A percentile compares a stretch with the other conserved stretches of the same genome.
Conservation (phyloP, 1,140 invertebrate genomes). For the Goniozus legneri region DNA sequence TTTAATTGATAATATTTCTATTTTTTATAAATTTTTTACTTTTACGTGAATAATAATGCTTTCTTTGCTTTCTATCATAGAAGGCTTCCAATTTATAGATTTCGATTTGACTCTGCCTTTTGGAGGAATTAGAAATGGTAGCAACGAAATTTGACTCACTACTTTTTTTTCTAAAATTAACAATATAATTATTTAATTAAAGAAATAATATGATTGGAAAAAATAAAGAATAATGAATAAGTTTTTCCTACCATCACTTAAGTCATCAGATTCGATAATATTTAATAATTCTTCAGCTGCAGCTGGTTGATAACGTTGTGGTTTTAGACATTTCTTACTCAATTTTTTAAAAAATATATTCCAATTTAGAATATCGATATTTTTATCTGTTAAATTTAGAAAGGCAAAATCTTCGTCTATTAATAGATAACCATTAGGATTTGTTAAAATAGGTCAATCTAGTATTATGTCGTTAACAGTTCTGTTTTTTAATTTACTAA, state of each 20-base stretch:
- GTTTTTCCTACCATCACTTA: background rate
- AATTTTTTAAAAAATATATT: background rate
- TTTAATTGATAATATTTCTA: background rate
- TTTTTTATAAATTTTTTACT: background rate
- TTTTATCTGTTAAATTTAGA: background rate
- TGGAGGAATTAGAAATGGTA: background rate
- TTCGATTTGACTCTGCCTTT: background rate
- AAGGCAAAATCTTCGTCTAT: background rate
- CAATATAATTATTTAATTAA: background rate
- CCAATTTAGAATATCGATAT: background rate
- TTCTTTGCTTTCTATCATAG: background rate
- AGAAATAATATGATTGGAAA: background rate
- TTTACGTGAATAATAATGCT: constrained; percentile 6
- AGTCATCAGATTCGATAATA: background rate
- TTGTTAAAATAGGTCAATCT: background rate
- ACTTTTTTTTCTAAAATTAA: background rate
- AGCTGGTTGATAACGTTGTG: background rate
- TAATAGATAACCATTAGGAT: background rate
- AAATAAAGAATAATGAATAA: background rate
- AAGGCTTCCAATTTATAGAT: background rate
- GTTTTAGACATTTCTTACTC: background rate
- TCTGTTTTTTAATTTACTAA: background rate
- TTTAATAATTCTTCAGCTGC: background rate
- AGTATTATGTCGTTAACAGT: background rate
- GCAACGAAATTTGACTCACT: background rate